Percentiles rank a stretch among this genome's conserved stretches.
Evolutionary conservation across 2,113 vertebrate species (phyloP).

Genomic region (Isichthys henryi): DNA sequence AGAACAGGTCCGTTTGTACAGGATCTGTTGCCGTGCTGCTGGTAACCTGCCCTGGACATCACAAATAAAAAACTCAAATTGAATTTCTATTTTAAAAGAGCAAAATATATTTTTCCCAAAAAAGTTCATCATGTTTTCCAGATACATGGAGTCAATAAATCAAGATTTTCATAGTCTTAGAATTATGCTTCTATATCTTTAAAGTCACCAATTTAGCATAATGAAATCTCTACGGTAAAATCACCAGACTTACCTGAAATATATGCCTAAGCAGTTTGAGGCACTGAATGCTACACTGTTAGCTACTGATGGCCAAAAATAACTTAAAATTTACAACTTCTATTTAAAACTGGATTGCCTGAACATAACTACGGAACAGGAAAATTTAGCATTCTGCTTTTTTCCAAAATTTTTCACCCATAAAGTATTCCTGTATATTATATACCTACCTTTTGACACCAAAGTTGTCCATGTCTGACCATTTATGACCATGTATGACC

Average conservation of each 20-base stretch:
- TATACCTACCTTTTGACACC: background rate
- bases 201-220: background rate
- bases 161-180: background rate
- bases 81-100: background rate
- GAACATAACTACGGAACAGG: background rate
- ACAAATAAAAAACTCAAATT: background rate
- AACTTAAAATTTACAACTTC: background rate
- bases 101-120: background rate
- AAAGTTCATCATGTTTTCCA: background rate
- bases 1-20: too few species aligned
- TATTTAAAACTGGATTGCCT: background rate
- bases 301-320: background rate
- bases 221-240: background rate
- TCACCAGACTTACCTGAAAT: background rate
- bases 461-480: background rate
- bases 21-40: too few species aligned
- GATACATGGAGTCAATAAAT: background rate
- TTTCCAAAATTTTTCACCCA: background rate
- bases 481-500: background rate
- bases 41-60: too few species aligned
- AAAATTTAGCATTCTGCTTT: background rate
- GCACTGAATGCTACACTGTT: background rate
- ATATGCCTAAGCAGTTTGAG: background rate
- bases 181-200: background rate
- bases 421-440: background rate